Base-by-base conservation (phyloP, 2,888 invertebrate species). In the Mechanitis mazaeus region DNA sequence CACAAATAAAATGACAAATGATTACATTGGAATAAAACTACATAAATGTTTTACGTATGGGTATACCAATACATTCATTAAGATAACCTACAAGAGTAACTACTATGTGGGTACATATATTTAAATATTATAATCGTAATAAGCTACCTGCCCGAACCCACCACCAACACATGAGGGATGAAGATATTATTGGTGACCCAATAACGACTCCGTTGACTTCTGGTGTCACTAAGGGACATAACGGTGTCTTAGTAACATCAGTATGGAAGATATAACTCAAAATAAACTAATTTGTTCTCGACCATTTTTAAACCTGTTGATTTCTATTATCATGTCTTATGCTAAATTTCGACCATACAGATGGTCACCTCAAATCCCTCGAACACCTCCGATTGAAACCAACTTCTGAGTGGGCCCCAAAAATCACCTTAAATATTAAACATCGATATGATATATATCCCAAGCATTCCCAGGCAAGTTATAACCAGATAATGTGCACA, bases 101-200 rank as follows among this genome's bases (percentile, higher is more conserved):
- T 60, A 55, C 11, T 50, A 63, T 11, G 56, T 54, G 56, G 47
- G 59, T 63, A 63, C 53, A 56, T 63, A 63, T 56, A 20, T 57
- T 59, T 59, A 63, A 33, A 57, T 59, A 63, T n/a, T 33, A 59
- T 56, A 28, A 50, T 50, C 54, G 33, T 54, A 45, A 57, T 56
- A 57, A 59, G 56, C 59, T 63, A 58, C 45, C 55, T 56, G 54
- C 56, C 56, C 59, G 63, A 63, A 63, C 63, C 63, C 63, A 56
- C 59, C 63, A 63, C 63, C 63, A 45, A 28, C 20, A 42, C 56
- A 54, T 28, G 55, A 59, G 59, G 59, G 56, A 63, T 59, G 62
- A 56, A 33, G 45, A 35, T 45, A 9, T 55, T 46, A 46, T 5
- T 28, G 42, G 3, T 53, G 6, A 45, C 45, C 45, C 45, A 50